Evolutionary conservation across 2,888 invertebrate species (phyloP), one percentile per base, ranked within the genome.

Genomic region (Exocentrus adspersus): DNA sequence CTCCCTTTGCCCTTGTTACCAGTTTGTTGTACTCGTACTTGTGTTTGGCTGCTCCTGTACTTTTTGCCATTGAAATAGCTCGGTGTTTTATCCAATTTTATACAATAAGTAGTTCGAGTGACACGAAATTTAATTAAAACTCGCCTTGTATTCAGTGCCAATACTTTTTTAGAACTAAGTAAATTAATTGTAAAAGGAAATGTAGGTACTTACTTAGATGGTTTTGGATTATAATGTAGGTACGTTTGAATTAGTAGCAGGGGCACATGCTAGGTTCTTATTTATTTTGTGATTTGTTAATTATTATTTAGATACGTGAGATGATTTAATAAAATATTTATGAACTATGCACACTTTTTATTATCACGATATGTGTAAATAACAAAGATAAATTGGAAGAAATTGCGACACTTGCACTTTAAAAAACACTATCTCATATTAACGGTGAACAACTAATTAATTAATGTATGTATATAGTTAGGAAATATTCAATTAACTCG

Each of bases 241-340:
- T 46, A 10, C 14, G 28, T 21, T 46, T 48, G 16, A 28, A 32
- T 45, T 57, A 46, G 19, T 46, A 46, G 14, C 46, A 32, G 46
- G 10, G 16, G 42, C 28, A 32, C 30, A 10, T 19, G 42, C 54
- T 17, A 57, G 46, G 57, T 28, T 32, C 12, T 45, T 32, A 46
- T 32, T 51, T 54, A 43, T 43, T 54, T 57, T 57, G 19, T 45
- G 42, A 28, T 59, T 50, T 63, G 63, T 63, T 63, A 65, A 59
- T 42, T 59, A 59, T 57, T 65, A 50, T 64, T 64, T 62, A 59
- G 56, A 43, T 60, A 59, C 57, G 51, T 56, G 51, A 60, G 48
- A 65, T 59, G 17, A 58, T 63, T 59, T 63, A 58, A 53, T 48
- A 46, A 45, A 53, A 52, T 45, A 28, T 30, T 48, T 63, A 16